phyloP scores from a whole-genome alignment of 2,888 invertebrate genomes.

The Saturnia japonica region DNA sequence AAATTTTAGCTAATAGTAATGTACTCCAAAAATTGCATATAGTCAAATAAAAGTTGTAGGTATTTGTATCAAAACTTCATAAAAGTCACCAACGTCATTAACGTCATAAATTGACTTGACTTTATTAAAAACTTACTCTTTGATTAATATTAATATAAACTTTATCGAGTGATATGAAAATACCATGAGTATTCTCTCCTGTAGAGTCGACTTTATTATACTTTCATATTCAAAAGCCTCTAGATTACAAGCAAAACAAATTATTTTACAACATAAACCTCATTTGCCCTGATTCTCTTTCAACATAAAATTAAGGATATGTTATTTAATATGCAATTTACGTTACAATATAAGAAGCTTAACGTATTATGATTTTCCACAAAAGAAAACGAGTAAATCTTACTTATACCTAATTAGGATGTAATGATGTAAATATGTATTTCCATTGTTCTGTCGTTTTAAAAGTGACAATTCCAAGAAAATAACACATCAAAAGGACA shows the following conservation, averaged over 20 bases:
- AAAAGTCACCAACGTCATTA: too few relatives aligned
- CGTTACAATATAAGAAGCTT: constrained; percentile 23
- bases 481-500: constrained; percentile 24
- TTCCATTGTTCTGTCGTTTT: constrained; percentile 22
- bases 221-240: constrained; percentile 12
- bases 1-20: neutral
- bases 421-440: neutral
- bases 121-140: neutral
- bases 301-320: constrained; percentile 35
- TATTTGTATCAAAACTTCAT: neutral
- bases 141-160: neutral
- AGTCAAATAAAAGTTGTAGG: neutral
- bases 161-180: neutral
- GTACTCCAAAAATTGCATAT: neutral
- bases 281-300: constrained; percentile 23
- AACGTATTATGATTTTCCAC: constrained; percentile 18
- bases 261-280: constrained; percentile 26
- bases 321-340: constrained; percentile 45
- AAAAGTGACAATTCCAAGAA: constrained; percentile 25
- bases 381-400: constrained; percentile 25
- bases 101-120: neutral
- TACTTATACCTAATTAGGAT: constrained; percentile 2
- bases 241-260: neutral
- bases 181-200: neutral
- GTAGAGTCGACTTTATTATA: neutral